Conservation (phyloP, 2,113 vertebrate species). For the Chamaetylas fuelleborni region DNA sequence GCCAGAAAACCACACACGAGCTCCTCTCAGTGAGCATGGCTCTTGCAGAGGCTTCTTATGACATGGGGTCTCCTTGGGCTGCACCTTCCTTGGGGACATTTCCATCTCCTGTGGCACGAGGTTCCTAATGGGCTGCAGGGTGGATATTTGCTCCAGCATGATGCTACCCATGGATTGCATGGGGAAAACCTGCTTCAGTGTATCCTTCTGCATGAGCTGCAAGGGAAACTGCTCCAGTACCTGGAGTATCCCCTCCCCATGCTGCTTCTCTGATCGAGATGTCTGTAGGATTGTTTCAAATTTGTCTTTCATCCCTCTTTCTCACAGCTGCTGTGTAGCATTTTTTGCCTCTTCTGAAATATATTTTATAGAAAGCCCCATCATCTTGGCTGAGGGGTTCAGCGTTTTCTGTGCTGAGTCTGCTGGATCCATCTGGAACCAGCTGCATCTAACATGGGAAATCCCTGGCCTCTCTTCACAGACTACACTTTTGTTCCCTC, state of each 20-base stretch:
- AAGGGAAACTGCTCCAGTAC: accelerated
- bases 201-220: background rate
- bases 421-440: background rate
- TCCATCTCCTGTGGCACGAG: accelerated
- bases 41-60: background rate
- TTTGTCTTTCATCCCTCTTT: background rate
- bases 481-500: accelerated
- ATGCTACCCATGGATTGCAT: background rate
- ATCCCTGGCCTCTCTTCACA: background rate
- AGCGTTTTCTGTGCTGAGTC: no score
- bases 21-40: background rate
- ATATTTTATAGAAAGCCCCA: accelerated
- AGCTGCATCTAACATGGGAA: background rate
- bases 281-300: background rate
- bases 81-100: background rate
- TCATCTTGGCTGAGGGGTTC: background rate
- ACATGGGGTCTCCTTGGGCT: accelerated
- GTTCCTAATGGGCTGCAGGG: background rate
- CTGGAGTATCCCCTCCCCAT: background rate
- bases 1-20: accelerated
- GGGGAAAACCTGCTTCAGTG: background rate
- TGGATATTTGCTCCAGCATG: background rate
- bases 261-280: accelerated
- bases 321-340: background rate
- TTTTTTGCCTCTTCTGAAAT: background rate